Percentiles rank a stretch among this genome's conserved stretches.
Conservation (phyloP, 2,113 vertebrate species). For the Amphilophus citrinellus region DNA sequence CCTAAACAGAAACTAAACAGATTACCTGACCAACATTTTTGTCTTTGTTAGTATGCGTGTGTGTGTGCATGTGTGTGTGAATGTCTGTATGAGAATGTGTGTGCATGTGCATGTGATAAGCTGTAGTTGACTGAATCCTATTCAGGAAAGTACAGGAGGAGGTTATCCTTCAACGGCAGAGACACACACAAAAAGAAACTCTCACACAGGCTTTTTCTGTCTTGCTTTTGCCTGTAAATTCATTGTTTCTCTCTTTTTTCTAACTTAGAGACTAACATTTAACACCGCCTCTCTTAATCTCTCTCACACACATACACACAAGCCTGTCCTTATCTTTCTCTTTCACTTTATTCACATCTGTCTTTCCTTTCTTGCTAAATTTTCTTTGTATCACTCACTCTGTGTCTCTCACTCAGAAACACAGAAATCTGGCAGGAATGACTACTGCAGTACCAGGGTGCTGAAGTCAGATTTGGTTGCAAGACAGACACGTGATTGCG, state of each 20-base stretch:
- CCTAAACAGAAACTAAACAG: neutral
- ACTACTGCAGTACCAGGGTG: constrained; percentile 47
- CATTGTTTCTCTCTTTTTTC: neutral
- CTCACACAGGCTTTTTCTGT: neutral
- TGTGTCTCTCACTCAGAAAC: neutral
- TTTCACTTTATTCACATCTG: constrained; percentile 19
- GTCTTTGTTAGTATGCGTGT: neutral
- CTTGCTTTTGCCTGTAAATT: neutral
- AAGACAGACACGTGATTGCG: constrained; percentile 30
- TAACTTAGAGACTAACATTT: neutral
- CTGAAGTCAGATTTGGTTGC: constrained; percentile 53
- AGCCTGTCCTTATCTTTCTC: constrained; percentile 14
- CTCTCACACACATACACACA: neutral
- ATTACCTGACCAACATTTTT: constrained; percentile 8
- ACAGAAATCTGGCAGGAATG: constrained; percentile 33
- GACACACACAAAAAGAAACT: neutral
- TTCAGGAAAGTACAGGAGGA: constrained; percentile 33
- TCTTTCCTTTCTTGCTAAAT: constrained; percentile 11
- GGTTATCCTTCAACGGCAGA: constrained; percentile 62
- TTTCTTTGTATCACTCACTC: constrained; percentile 10
- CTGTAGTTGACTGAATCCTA: constrained; percentile 42
- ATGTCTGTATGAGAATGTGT: constrained; percentile 5
- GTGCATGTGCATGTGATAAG: constrained; percentile 32
- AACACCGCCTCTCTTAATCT: neutral
- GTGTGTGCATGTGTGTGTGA: neutral